Evolutionary conservation across 2,113 vertebrate genomes (phyloP), one percentile per base, ranked within the genome.

Genomic region (Callipepla squamata): DNA sequence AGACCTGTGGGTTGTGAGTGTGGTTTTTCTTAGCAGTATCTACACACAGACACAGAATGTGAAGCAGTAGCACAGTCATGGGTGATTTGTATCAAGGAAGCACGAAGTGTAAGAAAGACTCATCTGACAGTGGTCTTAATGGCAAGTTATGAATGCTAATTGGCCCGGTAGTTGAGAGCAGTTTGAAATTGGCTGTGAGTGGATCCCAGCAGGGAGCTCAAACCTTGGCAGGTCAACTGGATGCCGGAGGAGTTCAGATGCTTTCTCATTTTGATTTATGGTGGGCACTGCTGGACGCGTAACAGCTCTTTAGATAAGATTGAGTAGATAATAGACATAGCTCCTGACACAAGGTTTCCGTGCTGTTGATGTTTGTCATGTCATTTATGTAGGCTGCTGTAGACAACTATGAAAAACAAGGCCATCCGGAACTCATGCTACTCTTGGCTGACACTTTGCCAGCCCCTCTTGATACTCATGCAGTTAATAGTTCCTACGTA

Each of bases 21-120:
- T 79, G 70, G 17, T 36, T 78, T 21, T 78, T 72, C 57, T 77
- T 77, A 47, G 14, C 62, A 21, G 11, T 11, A 36, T 69, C n/a
- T 53, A 50, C 26, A 68, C 50, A 42, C 10, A n/a, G n/a, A n/a
- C n/a, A n/a, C n/a, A 30, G 22, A 36, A 80, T 26, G 12, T 1
- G 1, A 25, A 16, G 5, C n/a, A 5, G 9, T 57, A 77, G 45
- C 14, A 7, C 0, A 1, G 22, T 57, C 9, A 2, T 42, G 40
- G 28, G 7, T 8, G 70, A 18, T 12, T 84, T 50, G 19, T n/a
- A 11, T 53, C 8, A 61, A 65, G 25, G n/a, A 34, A 58, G 6
- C 20, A 36, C 30, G 44, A 75, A 45, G 7, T 3, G 14, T 13
- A 62, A 55, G 44, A 77, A 85, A 42, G 28, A 6, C 1, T 16